Percentiles rank a stretch among this genome's conserved stretches.
Evolutionary conservation across 2,113 vertebrate species (phyloP).

Genomic region (Pyxicephalus adspersus): DNA sequence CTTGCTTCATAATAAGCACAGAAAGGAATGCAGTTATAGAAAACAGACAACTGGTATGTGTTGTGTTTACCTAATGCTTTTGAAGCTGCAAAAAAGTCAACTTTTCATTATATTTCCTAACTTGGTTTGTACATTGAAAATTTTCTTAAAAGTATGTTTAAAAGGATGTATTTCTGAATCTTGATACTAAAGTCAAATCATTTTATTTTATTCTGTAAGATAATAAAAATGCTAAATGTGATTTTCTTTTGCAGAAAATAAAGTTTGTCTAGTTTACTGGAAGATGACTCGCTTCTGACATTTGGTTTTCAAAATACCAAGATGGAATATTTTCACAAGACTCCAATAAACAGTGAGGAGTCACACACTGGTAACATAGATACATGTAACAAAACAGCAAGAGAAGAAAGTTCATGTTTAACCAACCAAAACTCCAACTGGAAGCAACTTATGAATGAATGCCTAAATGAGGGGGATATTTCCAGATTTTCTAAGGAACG

Average conservation of each 20-base stretch:
- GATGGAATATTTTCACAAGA: constrained; percentile 25
- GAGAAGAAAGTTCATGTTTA: constrained; percentile 73
- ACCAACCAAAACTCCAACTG: constrained; percentile 85
- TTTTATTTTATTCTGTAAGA: not conserved
- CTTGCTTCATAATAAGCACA: constrained; percentile 9
- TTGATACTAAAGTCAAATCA: too few relatives aligned
- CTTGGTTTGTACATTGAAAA: too few relatives aligned
- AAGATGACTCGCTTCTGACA: not conserved
- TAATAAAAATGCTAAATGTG: not conserved
- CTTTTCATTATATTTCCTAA: too few relatives aligned
- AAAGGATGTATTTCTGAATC: not conserved
- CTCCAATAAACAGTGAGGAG: not conserved
- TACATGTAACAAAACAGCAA: not conserved
- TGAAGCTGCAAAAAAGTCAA: not conserved
- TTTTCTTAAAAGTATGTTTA: not conserved
- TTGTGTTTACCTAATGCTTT: constrained; percentile 24
- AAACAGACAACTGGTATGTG: constrained; percentile 24
- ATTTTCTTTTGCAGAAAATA: not conserved
- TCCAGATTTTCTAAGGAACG: constrained; percentile 80
- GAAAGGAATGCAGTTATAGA: not conserved
- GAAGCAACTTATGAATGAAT: constrained; percentile 81
- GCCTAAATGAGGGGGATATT: constrained; percentile 80
- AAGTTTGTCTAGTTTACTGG: not conserved
- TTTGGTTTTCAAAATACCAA: constrained; percentile 3
- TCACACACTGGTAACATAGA: not conserved